These are phyloP conservation scores for Calephelis perditalis DNA, from an alignment of 2,888 invertebrate species.

Conservation along the genomic window DNA sequence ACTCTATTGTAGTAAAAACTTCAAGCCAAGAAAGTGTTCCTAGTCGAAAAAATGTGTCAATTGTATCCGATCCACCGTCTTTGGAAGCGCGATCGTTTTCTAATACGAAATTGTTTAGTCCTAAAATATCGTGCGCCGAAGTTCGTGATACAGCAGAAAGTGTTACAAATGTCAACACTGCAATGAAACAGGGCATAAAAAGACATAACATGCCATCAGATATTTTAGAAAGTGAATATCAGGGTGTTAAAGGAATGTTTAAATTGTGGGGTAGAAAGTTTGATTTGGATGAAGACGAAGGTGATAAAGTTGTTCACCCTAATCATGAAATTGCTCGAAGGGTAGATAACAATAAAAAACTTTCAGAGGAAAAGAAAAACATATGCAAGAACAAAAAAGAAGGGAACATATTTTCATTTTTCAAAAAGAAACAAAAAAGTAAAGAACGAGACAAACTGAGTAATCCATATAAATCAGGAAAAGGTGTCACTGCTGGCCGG, in stretches of 20 bases:
- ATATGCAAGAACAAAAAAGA: conserved; percentile 37
- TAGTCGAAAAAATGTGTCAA: conserved; percentile 51
- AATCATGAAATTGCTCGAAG: conserved; percentile 26
- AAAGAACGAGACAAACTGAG: conserved; percentile 40
- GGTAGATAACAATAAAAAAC: conserved; percentile 27
- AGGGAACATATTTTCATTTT: conserved; percentile 53
- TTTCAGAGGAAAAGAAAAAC: conserved; percentile 17
- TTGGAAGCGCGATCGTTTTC: conserved; percentile 50
- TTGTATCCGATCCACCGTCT: conserved; percentile 57
- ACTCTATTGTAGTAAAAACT: conserved; percentile 29
- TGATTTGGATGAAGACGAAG: conserved; percentile 46
- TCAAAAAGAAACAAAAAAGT: conserved; percentile 47
- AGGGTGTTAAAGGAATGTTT: conserved; percentile 57
- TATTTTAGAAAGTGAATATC: conserved; percentile 40
- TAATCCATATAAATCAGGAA: conserved; percentile 40
- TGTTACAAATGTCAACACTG: conserved; percentile 28
- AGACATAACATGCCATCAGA: conserved; percentile 33
- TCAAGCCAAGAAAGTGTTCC: conserved; percentile 35
- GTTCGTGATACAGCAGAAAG: conserved; percentile 25
- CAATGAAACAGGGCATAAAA: conserved; percentile 27
- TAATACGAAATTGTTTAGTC: conserved; percentile 41
- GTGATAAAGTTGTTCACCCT: conserved; percentile 30
- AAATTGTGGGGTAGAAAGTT: conserved; percentile 60
- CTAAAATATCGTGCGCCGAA: conserved; percentile 28
- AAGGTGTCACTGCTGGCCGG: conserved; percentile 51